Evolutionary conservation across 2,888 invertebrate genomes (phyloP).

Genomic region (Caenorhabditis imperialis): DNA sequence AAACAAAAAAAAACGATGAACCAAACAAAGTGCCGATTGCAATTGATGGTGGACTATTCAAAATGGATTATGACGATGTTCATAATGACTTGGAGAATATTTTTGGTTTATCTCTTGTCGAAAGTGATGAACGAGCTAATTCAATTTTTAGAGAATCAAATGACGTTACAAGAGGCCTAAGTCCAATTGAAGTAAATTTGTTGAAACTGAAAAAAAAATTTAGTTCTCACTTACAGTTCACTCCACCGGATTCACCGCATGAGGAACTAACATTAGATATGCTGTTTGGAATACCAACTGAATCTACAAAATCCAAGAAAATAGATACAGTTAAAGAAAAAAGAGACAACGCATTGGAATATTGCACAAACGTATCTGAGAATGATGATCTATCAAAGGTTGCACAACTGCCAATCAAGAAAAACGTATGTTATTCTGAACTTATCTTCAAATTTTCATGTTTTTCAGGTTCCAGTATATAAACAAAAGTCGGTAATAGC

Average conservation of each 20-base stretch:
- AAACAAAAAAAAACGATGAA: neutral
- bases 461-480: conserved; percentile 64
- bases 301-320: neutral
- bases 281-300: conserved; percentile 24
- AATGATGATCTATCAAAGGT: neutral
- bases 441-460: neutral
- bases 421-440: no score
- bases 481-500: conserved; percentile 54
- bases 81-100: conserved; percentile 49
- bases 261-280: conserved; percentile 22
- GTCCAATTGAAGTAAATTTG: conserved; percentile 35
- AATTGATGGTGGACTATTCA: no score
- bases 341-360: neutral
- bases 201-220: neutral
- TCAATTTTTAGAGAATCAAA: conserved; percentile 7
- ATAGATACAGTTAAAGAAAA: neutral
- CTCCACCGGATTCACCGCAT: conserved; percentile 70
- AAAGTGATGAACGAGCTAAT: conserved; percentile 2
- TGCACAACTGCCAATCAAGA: no score
- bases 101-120: conserved; percentile 37
- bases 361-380: neutral
- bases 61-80: conserved; percentile 23
- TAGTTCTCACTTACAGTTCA: conserved; percentile 59
- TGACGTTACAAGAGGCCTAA: conserved; percentile 16
- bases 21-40: no score